These are phyloP conservation scores for Falco punctatus DNA, from an alignment of 2,113 vertebrate genomes.

Conservation along the genomic window DNA sequence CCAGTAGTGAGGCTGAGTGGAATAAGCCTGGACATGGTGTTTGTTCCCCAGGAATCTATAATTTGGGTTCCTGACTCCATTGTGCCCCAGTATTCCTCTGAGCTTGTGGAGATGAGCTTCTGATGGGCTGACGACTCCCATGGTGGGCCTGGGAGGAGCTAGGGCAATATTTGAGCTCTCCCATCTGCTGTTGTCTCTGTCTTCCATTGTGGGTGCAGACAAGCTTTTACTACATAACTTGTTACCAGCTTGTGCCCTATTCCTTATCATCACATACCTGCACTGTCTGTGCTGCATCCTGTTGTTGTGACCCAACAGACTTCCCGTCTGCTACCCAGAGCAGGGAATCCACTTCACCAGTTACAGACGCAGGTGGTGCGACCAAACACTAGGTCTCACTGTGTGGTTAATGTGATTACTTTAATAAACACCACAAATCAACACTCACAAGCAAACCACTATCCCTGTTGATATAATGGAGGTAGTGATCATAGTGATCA, in stretches of 20 bases:
- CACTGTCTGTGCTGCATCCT: fast-evolving
- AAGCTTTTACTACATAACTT: not conserved
- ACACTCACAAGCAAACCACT: too few species aligned
- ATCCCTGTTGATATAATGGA: too few species aligned
- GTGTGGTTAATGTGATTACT: too few species aligned
- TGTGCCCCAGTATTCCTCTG: not conserved
- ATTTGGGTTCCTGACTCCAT: not conserved
- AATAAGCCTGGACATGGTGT: fast-evolving
- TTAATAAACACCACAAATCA: too few species aligned
- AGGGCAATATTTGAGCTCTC: not conserved
- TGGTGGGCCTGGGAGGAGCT: not conserved
- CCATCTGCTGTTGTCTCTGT: not conserved
- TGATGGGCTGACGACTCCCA: not conserved
- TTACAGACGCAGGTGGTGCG: too few species aligned
- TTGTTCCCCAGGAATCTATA: not conserved
- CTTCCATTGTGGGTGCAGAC: not conserved
- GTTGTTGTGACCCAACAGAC: too few species aligned
- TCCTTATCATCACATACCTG: not conserved
- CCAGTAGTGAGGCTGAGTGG: not conserved
- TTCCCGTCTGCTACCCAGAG: too few species aligned
- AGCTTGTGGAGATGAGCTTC: not conserved
- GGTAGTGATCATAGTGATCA: too few species aligned
- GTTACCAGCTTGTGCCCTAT: not conserved
- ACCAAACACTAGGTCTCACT: too few species aligned
- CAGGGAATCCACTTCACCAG: too few species aligned